Conservation (phyloP, 2,888 invertebrate genomes). For the Pristionchus mayeri region DNA sequence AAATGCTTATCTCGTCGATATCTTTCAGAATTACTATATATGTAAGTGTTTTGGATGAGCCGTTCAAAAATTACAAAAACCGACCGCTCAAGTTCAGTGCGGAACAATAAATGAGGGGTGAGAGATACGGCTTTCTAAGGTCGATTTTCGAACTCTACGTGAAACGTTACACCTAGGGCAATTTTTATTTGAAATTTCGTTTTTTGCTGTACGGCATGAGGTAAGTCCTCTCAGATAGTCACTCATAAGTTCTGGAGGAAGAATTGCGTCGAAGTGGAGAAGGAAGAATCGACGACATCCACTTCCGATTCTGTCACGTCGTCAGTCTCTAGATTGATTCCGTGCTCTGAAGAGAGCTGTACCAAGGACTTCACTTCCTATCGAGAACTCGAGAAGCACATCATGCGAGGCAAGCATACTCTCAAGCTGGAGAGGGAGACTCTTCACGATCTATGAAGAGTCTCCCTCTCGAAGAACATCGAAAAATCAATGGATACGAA, state of each 20-base stretch:
- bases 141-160: no score
- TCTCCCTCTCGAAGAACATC: not conserved
- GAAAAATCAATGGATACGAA: not conserved
- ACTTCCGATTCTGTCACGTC: not conserved
- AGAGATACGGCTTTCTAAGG: no score
- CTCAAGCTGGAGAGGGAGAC: not conserved
- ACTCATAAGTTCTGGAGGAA: slow-evolving; percentile 24
- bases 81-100: no score
- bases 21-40: no score
- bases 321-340: not conserved
- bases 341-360: not conserved
- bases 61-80: no score
- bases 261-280: not conserved
- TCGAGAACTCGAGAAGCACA: slow-evolving; percentile 12
- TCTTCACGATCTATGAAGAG: not conserved
- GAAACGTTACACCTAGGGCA: no score
- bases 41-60: no score
- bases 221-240: no score
- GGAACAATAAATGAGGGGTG: no score
- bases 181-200: no score
- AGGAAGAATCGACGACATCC: not conserved
- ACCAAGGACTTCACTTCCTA: not conserved
- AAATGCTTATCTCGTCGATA: no score
- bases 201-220: no score
- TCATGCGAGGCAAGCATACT: not conserved